phyloP scores from a whole-genome alignment of 1,140 invertebrate species.

The Drosophila equinoxialis region DNA sequence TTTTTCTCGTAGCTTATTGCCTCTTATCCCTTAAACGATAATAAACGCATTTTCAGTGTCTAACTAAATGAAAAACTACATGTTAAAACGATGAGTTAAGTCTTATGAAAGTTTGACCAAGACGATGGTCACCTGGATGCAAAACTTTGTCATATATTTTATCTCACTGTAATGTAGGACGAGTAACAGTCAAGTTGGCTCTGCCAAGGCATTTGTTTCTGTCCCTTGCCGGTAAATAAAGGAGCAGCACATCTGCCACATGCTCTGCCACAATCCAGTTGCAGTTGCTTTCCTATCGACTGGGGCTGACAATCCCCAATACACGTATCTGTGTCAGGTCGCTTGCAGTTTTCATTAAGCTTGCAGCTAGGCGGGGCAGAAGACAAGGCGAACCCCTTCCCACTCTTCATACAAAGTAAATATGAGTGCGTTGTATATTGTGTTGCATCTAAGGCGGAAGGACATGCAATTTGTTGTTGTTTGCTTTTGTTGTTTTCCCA shows the following conservation, averaged over 20 bases:
- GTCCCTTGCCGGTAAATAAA: not conserved
- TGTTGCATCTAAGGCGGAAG: conserved; percentile 76
- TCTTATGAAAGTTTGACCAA: no score
- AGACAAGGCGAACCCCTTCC: conserved; percentile 20
- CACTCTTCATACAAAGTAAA: conserved; percentile 58
- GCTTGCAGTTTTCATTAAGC: conserved; percentile 75
- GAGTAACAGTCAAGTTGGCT: not conserved
- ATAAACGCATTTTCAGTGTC: conserved; percentile 2
- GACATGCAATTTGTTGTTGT: conserved; percentile 80
- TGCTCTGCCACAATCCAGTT: not conserved
- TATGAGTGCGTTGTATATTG: conserved; percentile 76
- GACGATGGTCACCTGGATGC: not conserved
- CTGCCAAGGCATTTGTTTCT: not conserved
- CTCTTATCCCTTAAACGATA: not conserved
- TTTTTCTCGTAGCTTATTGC: not conserved
- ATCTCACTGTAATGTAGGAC: not conserved
- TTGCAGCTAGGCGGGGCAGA: conserved; percentile 39
- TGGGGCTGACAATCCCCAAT: conserved; percentile 5
- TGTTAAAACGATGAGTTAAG: no score
- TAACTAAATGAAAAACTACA: not conserved
- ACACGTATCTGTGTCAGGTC: conserved; percentile 58
- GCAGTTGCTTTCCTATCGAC: conserved; percentile 10
- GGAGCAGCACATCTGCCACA: conserved; percentile 1
- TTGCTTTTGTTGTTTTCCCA: conserved; percentile 62
- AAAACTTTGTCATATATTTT: not conserved